Base-by-base conservation (phyloP, 2,113 vertebrate genomes). In the Cervus canadensis region DNA sequence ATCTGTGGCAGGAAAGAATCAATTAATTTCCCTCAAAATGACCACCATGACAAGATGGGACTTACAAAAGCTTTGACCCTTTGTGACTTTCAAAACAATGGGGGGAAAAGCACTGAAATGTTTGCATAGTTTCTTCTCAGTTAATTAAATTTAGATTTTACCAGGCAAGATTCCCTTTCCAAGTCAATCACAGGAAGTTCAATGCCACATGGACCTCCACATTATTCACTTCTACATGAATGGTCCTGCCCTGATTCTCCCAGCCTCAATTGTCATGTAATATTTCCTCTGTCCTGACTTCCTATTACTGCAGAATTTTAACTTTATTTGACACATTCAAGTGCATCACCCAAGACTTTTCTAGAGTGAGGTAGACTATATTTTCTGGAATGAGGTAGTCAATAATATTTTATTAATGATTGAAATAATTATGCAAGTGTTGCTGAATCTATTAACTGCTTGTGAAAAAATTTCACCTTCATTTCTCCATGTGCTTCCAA, bases 131-230 rank as follows among this genome's bases (percentile, higher is more conserved):
- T 94, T 81, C 43, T 79, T 93, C 82, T 60, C 64, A 7, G 33
- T 79, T 54, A 90, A 67, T 91, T 93, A 88, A 78, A 57, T 93
- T 91, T 86, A 86, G 9, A 67, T 25, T 57, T 85, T 48, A 82
- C 56, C 71, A 56, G 71, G 87, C 33, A 59, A 26, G 8, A 50
- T 94, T 71, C 91, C 71, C 67, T 57, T 89, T 74, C 84, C 40
- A 67, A 14, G 7, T 83, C 52, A 25, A 6, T 67, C 71, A 64
- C 33, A 85, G 23, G 71, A 83, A 57, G 54, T 67, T 95, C n/a
- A 92, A 14, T 94, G 82, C 54, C 60, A 78, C 84, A 26, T 0
- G 54, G 19, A 94, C 86, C 40, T 89, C 6, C 2, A 12, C 40
- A 45, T 86, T 59, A 60, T 7, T 81, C 71, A n/a, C 6, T 1